These are phyloP conservation scores for Schizotus pectinicornis DNA, from an alignment of 2,888 invertebrate species.

Conservation along the genomic window DNA sequence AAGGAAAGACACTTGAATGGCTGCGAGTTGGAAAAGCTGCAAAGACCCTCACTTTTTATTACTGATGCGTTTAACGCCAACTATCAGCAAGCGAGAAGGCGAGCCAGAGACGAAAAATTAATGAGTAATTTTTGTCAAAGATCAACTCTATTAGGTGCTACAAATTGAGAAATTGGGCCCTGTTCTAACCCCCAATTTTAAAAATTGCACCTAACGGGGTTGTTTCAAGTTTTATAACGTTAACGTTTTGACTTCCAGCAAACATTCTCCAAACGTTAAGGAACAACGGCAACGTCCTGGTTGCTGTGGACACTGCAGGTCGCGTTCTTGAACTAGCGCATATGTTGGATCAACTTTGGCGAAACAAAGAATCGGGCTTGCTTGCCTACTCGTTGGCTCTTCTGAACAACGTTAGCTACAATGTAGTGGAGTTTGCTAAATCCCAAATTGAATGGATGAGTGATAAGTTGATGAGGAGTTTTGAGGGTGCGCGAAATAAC, in stretches of 20 bases:
- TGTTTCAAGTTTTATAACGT: not conserved
- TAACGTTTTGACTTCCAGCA: conserved; percentile 63
- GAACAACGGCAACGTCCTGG: conserved; percentile 92
- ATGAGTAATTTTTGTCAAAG: conserved; percentile 79
- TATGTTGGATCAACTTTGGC: conserved; percentile 94
- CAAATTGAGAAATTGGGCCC: too few relatives aligned
- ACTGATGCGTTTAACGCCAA: conserved; percentile 96
- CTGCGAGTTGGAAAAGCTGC: conserved; percentile 88
- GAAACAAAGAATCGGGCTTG: conserved; percentile 94
- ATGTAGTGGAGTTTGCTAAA: conserved; percentile 98
- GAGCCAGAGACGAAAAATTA: conserved; percentile 93
- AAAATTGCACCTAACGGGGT: too few relatives aligned
- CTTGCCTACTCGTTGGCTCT: conserved; percentile 93
- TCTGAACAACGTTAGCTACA: conserved; percentile 95
- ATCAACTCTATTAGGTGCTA: conserved; percentile 9
- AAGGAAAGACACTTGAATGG: conserved; percentile 97
- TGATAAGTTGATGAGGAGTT: conserved; percentile 93
- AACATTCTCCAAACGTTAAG: conserved; percentile 93
- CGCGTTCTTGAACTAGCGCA: conserved; percentile 95
- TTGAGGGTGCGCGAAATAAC: conserved; percentile 90
- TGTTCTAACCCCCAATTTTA: too few relatives aligned
- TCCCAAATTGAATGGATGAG: conserved; percentile 99
- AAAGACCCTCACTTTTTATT: conserved; percentile 91
- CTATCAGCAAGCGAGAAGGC: conserved; percentile 88
- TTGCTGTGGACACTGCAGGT: conserved; percentile 97